A percentile compares a stretch with the other conserved stretches of the same genome.
These are phyloP conservation scores for Oceanodroma leucorhoa DNA, from an alignment of 2,797 vertebrate species.

Conservation along the genomic window DNA sequence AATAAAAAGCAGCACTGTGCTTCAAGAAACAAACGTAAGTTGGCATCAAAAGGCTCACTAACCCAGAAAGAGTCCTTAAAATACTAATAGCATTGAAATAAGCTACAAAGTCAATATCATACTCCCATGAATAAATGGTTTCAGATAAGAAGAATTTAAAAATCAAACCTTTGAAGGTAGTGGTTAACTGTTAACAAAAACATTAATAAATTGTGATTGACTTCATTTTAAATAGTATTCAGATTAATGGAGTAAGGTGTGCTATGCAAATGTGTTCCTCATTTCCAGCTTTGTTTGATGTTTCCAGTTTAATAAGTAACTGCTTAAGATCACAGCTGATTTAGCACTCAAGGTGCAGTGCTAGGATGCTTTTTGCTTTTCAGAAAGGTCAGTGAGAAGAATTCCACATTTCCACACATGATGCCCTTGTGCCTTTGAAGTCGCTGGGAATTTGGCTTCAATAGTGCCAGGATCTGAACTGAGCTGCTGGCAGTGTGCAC, in stretches of 20 bases:
- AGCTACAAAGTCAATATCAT: neutral
- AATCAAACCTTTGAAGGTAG: neutral
- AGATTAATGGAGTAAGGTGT: neutral
- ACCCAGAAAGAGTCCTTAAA: neutral
- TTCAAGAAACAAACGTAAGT: neutral
- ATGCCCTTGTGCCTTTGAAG: neutral
- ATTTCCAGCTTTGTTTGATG: neutral
- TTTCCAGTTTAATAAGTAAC: neutral
- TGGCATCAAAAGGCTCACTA: neutral
- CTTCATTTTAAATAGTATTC: neutral
- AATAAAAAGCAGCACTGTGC: neutral
- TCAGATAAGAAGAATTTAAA: neutral
- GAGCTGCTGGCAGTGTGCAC: neutral
- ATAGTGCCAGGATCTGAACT: neutral
- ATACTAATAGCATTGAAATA: neutral
- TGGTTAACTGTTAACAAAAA: neutral
- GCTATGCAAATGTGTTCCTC: neutral
- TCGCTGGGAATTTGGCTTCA: neutral
- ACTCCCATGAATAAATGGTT: neutral
- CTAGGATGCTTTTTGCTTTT: neutral
- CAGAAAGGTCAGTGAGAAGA: neutral
- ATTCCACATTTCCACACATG: neutral
- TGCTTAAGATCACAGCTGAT: neutral
- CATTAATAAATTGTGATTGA: neutral
- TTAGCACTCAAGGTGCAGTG: neutral